Conservation (phyloP, 2,888 invertebrate genomes). For the Troides aeacus region DNA sequence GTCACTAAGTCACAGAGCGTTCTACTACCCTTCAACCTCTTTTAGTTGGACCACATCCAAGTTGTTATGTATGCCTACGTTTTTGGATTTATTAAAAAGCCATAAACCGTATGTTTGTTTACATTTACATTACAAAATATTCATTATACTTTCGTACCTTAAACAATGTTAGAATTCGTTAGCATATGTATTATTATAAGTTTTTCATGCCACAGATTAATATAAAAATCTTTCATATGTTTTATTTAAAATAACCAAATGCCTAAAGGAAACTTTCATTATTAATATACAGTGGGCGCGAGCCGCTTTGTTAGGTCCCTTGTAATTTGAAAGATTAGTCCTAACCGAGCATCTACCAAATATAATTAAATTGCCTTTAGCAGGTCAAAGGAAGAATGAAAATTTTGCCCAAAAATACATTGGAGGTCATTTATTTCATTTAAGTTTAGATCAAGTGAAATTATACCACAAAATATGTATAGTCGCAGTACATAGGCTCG, state of each 20-base stretch:
- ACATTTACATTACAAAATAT: not conserved
- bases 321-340: constrained; percentile 12
- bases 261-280: constrained; percentile 2
- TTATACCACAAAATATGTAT: too few species aligned
- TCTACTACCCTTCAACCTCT: constrained; percentile 7
- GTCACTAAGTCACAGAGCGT: constrained; percentile 3
- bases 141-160: not conserved
- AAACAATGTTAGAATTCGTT: not conserved
- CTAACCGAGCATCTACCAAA: constrained; percentile 6
- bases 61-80: not conserved
- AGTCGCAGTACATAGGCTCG: rapidly evolving
- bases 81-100: constrained; percentile 6
- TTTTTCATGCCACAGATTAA: not conserved
- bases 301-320: constrained; percentile 14
- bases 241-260: not conserved
- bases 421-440: not conserved
- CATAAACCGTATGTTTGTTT: not conserved
- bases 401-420: not conserved
- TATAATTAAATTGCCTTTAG: constrained; percentile 12
- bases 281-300: constrained; percentile 7
- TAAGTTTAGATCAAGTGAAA: not conserved
- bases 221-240: not conserved
- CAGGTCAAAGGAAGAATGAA: not conserved
- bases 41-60: constrained; percentile 3
- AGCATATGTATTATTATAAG: not conserved